Base-by-base conservation (phyloP, 2,888 invertebrate species). In the Copidosoma aretas region DNA sequence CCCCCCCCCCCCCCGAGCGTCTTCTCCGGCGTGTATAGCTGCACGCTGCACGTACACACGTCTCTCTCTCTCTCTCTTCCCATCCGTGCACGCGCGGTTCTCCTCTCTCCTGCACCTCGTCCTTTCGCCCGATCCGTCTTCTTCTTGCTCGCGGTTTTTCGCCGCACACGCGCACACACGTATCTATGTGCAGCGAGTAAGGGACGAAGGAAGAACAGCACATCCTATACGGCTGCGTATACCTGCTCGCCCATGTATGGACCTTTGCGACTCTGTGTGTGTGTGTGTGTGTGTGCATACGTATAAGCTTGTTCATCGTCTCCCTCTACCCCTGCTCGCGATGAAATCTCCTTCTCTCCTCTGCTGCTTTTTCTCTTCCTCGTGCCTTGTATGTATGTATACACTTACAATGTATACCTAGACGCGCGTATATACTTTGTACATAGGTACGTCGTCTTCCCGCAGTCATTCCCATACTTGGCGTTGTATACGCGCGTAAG, bases 71-170 rank as follows among this genome's bases (percentile, higher is more conserved):
- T 53, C 56, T 53, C 19, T 21, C 25, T 25, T 54, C 25, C 60
- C 54, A 59, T 58, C 65, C 53, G 51, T 25, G 15, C 41, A 25
- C 25, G 10, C n/a, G 32, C 21, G 25, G 51, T n/a, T n/a, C 46
- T 66, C 68, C 71, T 72, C 75, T 74, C 75, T 75, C 73, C n/a
- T n/a, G n/a, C 74, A 76, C 59, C 71, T 60, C 58, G 21, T 59
- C 60, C 59, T 70, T 52, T 62, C 66, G 54, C 63, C 54, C 60
- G 64, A 52, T 61, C 59, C 32, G 19, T 57, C 58, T 39, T 32
- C 32, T 32, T 32, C 32, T 32, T 52, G 22, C 39, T 54, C 63
- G 61, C 43, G 63, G 41, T 68, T 68, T 68, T 68, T 68, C 68
- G 46, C 21, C 21, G 46, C 24, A 1, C 43, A 1, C 4, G 32